A percentile compares a stretch with the other conserved stretches of the same genome.
phyloP scores from a whole-genome alignment of 2,888 invertebrate species.

The Eupithecia vulgata region DNA sequence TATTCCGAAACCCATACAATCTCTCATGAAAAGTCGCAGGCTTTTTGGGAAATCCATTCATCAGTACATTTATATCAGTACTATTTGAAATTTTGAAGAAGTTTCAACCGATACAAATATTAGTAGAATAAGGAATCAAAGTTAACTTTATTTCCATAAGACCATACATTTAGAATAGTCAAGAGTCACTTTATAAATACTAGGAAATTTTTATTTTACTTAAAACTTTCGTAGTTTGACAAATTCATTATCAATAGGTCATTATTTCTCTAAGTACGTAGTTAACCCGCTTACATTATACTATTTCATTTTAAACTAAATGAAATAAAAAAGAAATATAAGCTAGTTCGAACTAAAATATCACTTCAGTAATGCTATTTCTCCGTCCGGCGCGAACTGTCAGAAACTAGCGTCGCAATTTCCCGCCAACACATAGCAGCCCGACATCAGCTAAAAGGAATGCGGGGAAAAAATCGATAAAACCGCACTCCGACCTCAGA shows the following conservation, averaged over 20 bases:
- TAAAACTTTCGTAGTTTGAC: no score
- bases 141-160: neutral
- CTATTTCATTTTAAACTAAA: neutral
- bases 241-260: no score
- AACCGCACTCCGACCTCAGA: constrained; percentile 59
- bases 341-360: constrained; percentile 1
- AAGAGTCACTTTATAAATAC: neutral
- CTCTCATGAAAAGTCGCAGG: no score
- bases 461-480: constrained; percentile 67
- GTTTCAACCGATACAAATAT: neutral
- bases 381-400: constrained; percentile 24
- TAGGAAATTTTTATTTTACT: no score
- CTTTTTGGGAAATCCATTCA: no score
- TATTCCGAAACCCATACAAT: neutral
- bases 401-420: constrained; percentile 48
- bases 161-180: neutral
- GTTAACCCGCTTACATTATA: no score
- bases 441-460: constrained; percentile 48
- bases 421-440: constrained; percentile 49
- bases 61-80: neutral
- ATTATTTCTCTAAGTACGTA: no score
- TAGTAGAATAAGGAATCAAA: neutral
- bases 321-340: neutral
- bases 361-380: neutral
- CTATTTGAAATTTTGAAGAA: neutral